phyloP scores from a whole-genome alignment of 2,888 invertebrate genomes.

The Orthosia gothica region DNA sequence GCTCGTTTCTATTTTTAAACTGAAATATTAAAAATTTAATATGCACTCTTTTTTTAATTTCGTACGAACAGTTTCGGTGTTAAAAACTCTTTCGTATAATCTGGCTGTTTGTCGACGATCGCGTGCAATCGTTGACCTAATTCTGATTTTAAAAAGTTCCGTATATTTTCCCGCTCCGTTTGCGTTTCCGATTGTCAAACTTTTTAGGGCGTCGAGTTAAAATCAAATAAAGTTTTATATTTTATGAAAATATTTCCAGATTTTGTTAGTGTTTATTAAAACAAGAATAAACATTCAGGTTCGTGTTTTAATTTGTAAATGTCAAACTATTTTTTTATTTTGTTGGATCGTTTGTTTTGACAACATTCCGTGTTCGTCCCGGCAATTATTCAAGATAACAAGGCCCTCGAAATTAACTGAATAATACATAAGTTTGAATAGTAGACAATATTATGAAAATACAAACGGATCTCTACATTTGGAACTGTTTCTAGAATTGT shows the following conservation, averaged over 20 bases:
- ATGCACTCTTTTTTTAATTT: slow-evolving; percentile 34
- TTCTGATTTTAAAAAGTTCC: slow-evolving; percentile 76
- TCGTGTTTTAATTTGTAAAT: slow-evolving; percentile 24
- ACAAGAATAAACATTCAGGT: slow-evolving; percentile 26
- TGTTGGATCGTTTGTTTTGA: slow-evolving; percentile 39
- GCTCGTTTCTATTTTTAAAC: slow-evolving; percentile 4
- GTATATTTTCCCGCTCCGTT: slow-evolving; percentile 67
- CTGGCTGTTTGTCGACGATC: slow-evolving; percentile 73
- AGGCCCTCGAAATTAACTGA: slow-evolving; percentile 38
- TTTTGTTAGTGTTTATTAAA: slow-evolving; percentile 52
- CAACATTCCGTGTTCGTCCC: slow-evolving; percentile 26
- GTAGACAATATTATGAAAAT: slow-evolving; percentile 21
- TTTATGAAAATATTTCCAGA: slow-evolving; percentile 57
- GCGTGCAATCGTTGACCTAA: slow-evolving; percentile 76
- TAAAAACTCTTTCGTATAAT: slow-evolving; percentile 69
- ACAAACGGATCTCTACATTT: slow-evolving; percentile 19
- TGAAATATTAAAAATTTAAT: neutral
- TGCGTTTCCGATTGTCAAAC: slow-evolving; percentile 73
- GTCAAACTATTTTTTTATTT: slow-evolving; percentile 9
- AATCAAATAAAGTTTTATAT: slow-evolving; percentile 67
- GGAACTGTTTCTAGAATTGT: slow-evolving; percentile 39
- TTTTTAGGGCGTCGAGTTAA: slow-evolving; percentile 63
- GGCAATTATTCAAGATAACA: slow-evolving; percentile 46
- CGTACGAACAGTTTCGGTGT: slow-evolving; percentile 49
- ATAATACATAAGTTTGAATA: slow-evolving; percentile 59